These are phyloP conservation scores for Pseudomyrmex concolor DNA, from an alignment of 1,140 invertebrate genomes.

Conservation along the genomic window DNA sequence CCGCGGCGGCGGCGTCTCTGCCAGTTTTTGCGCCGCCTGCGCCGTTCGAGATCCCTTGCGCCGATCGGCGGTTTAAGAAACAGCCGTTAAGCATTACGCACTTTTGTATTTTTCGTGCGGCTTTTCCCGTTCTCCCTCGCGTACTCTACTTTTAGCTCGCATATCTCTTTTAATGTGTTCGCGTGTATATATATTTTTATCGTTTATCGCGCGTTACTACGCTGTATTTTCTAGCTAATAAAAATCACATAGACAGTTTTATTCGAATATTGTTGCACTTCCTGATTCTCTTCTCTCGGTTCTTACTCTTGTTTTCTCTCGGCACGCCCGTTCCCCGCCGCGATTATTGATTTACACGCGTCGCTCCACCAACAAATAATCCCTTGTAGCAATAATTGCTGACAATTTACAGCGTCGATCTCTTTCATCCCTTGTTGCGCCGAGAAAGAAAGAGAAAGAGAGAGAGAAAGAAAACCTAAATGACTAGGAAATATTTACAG, in stretches of 20 bases:
- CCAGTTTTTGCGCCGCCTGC: constrained; percentile 61
- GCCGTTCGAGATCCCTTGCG: constrained; percentile 29
- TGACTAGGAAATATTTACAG: constrained; percentile 44
- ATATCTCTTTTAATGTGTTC: no score
- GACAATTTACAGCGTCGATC: constrained; percentile 65
- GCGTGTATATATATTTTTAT: no score
- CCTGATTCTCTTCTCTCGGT: no score
- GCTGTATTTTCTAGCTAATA: no score
- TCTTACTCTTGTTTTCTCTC: no score
- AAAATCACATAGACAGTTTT: no score
- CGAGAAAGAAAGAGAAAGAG: no score
- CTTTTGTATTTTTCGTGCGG: not conserved
- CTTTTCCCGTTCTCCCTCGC: constrained; percentile 18
- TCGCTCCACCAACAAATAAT: constrained; percentile 67
- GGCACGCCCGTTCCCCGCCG: not conserved
- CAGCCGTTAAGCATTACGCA: constrained; percentile 39
- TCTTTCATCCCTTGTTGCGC: not conserved
- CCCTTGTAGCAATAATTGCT: constrained; percentile 73
- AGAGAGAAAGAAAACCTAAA: not conserved
- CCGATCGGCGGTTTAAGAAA: constrained; percentile 51
- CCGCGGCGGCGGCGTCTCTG: constrained; percentile 68
- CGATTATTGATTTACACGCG: constrained; percentile 70
- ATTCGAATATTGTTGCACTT: no score
- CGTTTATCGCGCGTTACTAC: no score
- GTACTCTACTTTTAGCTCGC: not conserved